Evolutionary conservation across 35 echinoderm and acorn worm genomes (phyloP).

Genomic region (Ptychodera flava): DNA sequence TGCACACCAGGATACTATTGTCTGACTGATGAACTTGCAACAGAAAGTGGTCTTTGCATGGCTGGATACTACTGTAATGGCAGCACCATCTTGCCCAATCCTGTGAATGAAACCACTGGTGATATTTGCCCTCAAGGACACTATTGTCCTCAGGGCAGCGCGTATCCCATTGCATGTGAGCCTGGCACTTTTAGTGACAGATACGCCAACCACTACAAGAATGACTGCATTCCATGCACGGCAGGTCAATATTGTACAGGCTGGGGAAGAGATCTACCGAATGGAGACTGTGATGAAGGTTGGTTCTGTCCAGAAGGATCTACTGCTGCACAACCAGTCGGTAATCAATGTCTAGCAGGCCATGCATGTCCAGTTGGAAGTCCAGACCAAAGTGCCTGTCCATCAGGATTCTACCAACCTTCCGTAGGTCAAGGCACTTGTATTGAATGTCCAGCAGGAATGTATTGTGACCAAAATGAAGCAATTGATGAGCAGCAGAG

Average conservation of each 20-base stretch:
- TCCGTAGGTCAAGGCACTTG: conserved; percentile 67
- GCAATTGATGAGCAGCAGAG: conserved; percentile 94
- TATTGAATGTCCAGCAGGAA: conserved; percentile 71
- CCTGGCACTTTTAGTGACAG: conserved; percentile 75
- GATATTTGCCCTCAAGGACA: conserved; percentile 87
- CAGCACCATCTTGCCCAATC: conserved; percentile 75
- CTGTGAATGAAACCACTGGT: conserved; percentile 74
- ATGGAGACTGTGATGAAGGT: conserved; percentile 84
- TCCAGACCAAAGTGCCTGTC: conserved; percentile 69
- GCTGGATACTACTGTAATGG: conserved; percentile 93
- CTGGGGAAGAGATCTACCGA: conserved; percentile 71
- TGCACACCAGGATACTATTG: conserved; percentile 91
- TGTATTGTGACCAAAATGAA: conserved; percentile 91
- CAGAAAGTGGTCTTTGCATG: conserved; percentile 63
- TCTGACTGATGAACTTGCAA: conserved; percentile 72
- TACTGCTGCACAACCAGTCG: conserved; percentile 76
- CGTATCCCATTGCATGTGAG: conserved; percentile 38
- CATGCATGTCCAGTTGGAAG: conserved; percentile 83
- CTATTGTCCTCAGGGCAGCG: conserved; percentile 80
- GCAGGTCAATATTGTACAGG: conserved; percentile 85
- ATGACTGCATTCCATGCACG: conserved; percentile 84
- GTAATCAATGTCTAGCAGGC: conserved; percentile 76
- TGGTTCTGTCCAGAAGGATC: conserved; percentile 87
- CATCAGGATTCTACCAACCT: conserved; percentile 77
- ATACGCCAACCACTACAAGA: conserved; percentile 55